Conservation (phyloP, 2,113 vertebrate genomes). For the Dicaeum eximium region DNA sequence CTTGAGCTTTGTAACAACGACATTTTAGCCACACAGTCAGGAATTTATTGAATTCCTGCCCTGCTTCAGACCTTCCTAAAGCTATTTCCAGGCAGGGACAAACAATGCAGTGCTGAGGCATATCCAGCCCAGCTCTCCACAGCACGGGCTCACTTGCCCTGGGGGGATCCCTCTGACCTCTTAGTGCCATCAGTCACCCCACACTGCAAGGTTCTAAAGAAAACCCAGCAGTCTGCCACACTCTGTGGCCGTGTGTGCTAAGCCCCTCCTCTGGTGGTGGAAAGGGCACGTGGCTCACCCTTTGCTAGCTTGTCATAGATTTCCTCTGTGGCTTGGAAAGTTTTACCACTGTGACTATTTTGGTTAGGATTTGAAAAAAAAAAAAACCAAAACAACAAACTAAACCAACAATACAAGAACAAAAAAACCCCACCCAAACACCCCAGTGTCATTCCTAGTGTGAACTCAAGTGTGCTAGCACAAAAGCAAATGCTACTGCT, state of each 20-base stretch:
- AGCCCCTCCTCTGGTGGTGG: not conserved
- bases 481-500: not conserved
- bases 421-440: not conserved
- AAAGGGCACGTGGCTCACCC: not conserved
- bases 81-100: not conserved
- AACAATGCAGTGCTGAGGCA: not conserved
- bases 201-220: fast-evolving
- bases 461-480: not conserved
- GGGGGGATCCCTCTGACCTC: fast-evolving
- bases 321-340: constrained; percentile 33
- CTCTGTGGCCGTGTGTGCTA: not conserved
- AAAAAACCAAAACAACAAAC: not conserved
- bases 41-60: not conserved
- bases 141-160: fast-evolving
- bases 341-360: not conserved
- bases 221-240: not conserved
- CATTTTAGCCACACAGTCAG: not conserved
- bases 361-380: not conserved
- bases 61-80: not conserved
- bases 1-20: not conserved
- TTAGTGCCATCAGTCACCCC: fast-evolving
- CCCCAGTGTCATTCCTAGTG: not conserved
- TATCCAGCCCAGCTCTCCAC: not conserved
- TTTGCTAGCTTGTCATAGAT: not conserved
- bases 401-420: not conserved